Evolutionary conservation across 2,888 invertebrate genomes (phyloP), one percentile per base, ranked within the genome.

Genomic region (Caenorhabditis zanzibari): DNA sequence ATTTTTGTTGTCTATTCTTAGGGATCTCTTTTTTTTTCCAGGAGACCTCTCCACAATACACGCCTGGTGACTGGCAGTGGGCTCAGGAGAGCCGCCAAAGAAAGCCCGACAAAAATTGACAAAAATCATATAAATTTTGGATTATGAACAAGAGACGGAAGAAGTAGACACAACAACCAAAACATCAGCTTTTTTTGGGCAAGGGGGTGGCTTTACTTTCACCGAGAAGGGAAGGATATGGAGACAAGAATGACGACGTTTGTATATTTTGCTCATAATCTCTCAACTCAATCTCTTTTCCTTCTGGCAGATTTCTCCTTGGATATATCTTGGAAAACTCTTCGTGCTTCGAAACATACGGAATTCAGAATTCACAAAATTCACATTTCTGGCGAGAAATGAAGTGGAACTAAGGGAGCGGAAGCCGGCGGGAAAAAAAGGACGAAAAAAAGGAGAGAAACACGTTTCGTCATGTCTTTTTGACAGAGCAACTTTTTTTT

Each of bases 371-470:
- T 38, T 38, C 38, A 38, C 38, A 52, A 14, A 41, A 61, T 61
- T 66, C 38, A 47, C 59, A 58, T 68, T 47, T 52, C 47, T 52
- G 59, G 47, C 58, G 41, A 69, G 61, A 77, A 77, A 69, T 59
- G 76, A 77, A 77, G 77, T 69, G 74, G 74, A 75, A 64, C 64
- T 64, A 75, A 64, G 28, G 41, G 24, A 79, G 56, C 71, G 71
- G 71, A 79, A 79, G 56, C 71, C 35, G 54, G 38, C 35, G 54
- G 38, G 52, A 26, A 49, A 68, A 68, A 68, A 54, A 54, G 52
- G 52, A 52, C 49, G 52, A 52, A 66, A 66, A 66, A 66, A 61
- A 61, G 47, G 28, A 22, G 35, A 26, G 26, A 47, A 41, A 49
- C 61, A 35, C 61, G 61, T 73, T 72, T 59, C 61, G 72, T 72